These are phyloP conservation scores for Axis porcinus DNA, from an alignment of 2,113 vertebrate genomes.

Conservation along the genomic window DNA sequence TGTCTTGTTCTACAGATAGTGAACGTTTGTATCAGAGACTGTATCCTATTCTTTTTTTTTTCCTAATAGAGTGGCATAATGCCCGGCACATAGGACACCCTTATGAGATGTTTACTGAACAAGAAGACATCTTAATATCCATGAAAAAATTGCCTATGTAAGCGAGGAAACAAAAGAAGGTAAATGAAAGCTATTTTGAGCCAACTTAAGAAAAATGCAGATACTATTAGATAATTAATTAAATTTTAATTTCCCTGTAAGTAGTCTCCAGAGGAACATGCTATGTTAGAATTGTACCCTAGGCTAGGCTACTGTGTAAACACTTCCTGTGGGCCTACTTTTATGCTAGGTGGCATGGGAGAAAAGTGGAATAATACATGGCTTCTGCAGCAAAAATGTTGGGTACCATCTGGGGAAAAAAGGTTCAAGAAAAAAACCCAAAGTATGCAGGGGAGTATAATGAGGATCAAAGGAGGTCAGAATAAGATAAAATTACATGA, in stretches of 20 bases:
- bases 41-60: conserved; percentile 35
- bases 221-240: conserved; percentile 65
- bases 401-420: neutral
- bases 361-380: neutral
- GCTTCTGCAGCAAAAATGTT: neutral
- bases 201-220: conserved; percentile 49
- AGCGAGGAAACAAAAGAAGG: conserved; percentile 42
- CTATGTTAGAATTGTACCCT: conserved; percentile 26
- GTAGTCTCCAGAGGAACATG: conserved; percentile 41
- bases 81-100: neutral
- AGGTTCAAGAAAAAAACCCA: neutral
- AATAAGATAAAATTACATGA: neutral
- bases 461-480: neutral
- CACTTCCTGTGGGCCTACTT: neutral
- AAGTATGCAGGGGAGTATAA: neutral
- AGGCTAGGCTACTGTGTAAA: neutral
- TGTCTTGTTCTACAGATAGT: conserved; percentile 15
- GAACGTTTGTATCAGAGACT: conserved; percentile 18
- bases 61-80: neutral
- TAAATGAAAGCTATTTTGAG: conserved; percentile 58
- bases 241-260: conserved; percentile 63
- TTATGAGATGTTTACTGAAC: conserved; percentile 42
- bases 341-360: neutral
- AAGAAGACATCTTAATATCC: conserved; percentile 37
- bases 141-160: conserved; percentile 46